Percentiles rank a stretch among this genome's conserved stretches.
These are phyloP conservation scores for Embiotoca jacksoni DNA, from an alignment of 2,113 vertebrate genomes.

Conservation along the genomic window DNA sequence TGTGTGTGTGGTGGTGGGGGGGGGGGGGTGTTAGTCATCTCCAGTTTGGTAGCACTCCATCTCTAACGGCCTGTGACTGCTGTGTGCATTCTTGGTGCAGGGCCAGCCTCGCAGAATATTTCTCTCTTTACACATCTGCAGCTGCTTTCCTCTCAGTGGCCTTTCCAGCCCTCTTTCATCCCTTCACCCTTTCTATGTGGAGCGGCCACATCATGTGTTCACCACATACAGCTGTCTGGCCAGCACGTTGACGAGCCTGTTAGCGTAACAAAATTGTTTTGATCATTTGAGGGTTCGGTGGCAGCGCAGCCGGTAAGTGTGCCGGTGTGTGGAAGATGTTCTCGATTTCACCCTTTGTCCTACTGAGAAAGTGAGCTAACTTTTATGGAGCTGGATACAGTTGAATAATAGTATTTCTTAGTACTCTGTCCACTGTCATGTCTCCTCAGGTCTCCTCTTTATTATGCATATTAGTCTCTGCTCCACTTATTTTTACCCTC, in stretches of 20 bases:
- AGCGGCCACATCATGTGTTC: not conserved
- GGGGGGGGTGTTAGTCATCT: conserved; percentile 51
- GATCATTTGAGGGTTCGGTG: conserved; percentile 35
- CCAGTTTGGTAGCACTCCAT: conserved; percentile 63
- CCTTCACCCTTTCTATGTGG: conserved; percentile 9
- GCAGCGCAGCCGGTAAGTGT: not conserved
- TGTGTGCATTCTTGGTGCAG: conserved; percentile 77
- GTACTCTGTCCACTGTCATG: conserved; percentile 20
- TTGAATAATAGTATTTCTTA: conserved; percentile 14
- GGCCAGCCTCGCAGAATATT: conserved; percentile 69
- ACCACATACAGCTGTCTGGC: conserved; percentile 27
- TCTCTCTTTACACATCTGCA: conserved; percentile 75
- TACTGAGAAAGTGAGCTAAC: not conserved
- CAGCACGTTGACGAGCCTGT: conserved; percentile 29
- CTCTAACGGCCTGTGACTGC: conserved; percentile 72
- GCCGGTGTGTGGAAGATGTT: not conserved
- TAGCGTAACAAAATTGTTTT: conserved; percentile 13
- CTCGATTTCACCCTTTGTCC: not conserved
- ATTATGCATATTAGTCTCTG: conserved; percentile 31
- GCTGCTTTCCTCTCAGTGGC: conserved; percentile 49
- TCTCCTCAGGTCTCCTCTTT: conserved; percentile 20
- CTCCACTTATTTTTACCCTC: conserved; percentile 30
- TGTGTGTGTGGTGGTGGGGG: too few species aligned
- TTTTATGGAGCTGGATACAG: conserved; percentile 11
- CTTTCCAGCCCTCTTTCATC: conserved; percentile 16